Evolutionary conservation across 2,113 vertebrate species (phyloP), one percentile per base, ranked within the genome.

Genomic region (Lontra canadensis): DNA sequence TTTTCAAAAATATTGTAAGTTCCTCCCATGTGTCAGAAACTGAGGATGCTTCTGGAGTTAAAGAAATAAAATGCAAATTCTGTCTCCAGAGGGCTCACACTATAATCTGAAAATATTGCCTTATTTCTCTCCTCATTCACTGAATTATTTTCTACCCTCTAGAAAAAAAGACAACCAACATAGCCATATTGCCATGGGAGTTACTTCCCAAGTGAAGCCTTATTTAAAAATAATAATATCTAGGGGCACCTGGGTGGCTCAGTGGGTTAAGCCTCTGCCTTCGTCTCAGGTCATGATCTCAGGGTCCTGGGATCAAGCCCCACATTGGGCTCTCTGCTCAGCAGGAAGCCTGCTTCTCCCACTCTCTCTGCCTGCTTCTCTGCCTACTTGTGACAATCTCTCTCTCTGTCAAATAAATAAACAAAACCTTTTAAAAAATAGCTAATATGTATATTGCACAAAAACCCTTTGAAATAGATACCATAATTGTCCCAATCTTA

Each of bases 11-110:
- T 57, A 86, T 52, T 92, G 5, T 61, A 59, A 88, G 6, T 69
- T 85, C 57, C 34, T 94, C 6, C 83, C 25, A 39, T 88, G 12
- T 92, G 39, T 69, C 79, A 94, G 21, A n/a, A 96, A 93, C 15
- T 89, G 49, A 96, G n/a, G 6, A 59, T 73, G 13, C 31, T 57
- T 57, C 26, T 95, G 31, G 36, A 89, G 31, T 44, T 95, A 88
- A 0, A 71, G 78, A 93, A 95, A 95, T 90, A 73, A 89, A 81
- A 89, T 92, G 34, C 26, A 94, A 80, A 69, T 94, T 59, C 20
- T 89, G 4, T 49, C 81, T 96, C 86, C 17, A 84, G 42, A 89
- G 11, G 36, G 13, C 34, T 71, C 52, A 69, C 63, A n/a, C 29
- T 84, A 80, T 88, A 87, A 73, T 87, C 25, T 93, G 36, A 79